Evolutionary conservation across 2,113 vertebrate genomes (phyloP).

Genomic region (Sisor rabdophorus): DNA sequence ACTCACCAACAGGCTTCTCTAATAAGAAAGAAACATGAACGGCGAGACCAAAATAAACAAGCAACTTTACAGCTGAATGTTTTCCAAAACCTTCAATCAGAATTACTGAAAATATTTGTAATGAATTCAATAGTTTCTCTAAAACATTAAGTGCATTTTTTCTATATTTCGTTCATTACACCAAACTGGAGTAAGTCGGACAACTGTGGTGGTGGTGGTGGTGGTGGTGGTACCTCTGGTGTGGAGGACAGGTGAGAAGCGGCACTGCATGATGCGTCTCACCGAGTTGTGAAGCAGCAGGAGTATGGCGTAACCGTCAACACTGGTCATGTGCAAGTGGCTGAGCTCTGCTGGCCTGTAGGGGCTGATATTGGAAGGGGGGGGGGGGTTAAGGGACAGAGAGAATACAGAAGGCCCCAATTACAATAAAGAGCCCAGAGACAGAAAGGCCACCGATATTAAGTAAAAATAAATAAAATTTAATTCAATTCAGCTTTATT

Average conservation of each 20-base stretch:
- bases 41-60: background rate
- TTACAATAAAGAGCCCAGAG: too few species aligned
- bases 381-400: background rate
- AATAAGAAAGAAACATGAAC: background rate
- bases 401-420: background rate
- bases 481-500: too few species aligned
- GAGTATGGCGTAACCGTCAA: conserved; percentile 20
- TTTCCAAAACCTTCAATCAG: background rate
- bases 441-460: too few species aligned
- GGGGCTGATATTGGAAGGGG: conserved; percentile 3
- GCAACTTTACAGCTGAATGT: background rate
- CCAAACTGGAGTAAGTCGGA: too few species aligned
- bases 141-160: too few species aligned
- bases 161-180: too few species aligned
- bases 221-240: conserved; percentile 19
- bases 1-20: background rate
- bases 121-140: too few species aligned
- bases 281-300: conserved; percentile 39
- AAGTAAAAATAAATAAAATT: too few species aligned
- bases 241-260: conserved; percentile 19
- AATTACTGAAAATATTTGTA: too few species aligned
- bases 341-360: conserved; percentile 15
- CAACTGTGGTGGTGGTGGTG: too few species aligned
- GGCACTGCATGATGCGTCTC: conserved; percentile 21
- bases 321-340: background rate